Evolutionary conservation across 92 coral and sea anemone species (phyloP), one percentile per base, ranked within the genome.

Genomic region (Porites lobata): DNA sequence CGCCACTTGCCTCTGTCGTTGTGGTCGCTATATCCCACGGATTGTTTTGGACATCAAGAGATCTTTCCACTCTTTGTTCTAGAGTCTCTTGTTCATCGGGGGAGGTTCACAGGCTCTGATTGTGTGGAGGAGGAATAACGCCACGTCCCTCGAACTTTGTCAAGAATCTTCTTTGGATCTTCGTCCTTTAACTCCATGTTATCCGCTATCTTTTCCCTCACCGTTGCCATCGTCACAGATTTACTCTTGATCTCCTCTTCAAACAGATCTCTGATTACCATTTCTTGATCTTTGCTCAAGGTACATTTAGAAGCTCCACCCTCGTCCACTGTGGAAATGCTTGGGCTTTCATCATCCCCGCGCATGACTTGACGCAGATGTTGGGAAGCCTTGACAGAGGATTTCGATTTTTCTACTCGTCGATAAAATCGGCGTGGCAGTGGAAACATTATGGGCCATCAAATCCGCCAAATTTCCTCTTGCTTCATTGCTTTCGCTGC

Each of bases 381-480:
- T 54, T 70, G 20, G 50, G 86, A 79, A 47, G 90, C 90, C 29
- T 52, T 61, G 9, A 79, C 80, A 4, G 90, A 78, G 9, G 79
- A 78, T 38, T 79, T 71, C 13, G 72, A 68, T 47, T 87, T 86
- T 20, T 87, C 90, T 69, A 59, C 79, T 51, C 79, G 56, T 10
- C 81, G 32, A 24, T 88, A 88, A 24, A 9, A 81, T 74, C 64
- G 81, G 81, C 1, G 57, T n/a, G 50, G 87, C 91, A 5, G 87
- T 88, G 2, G 56, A 32, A 2, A 88, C 47, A 58, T 80, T 88
- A 69, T 87, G 91, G 74, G 75, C 91, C 86, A 88, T 88, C 52
- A 88, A 24, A 24, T 81, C 83, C 0, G 89, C 88, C 32, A 89
- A 85, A 69, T 83, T 83, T 54, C 84, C 88, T 20, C 77, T 11